Conservation (phyloP, 2,113 vertebrate genomes). For the Corythaixoides concolor region DNA sequence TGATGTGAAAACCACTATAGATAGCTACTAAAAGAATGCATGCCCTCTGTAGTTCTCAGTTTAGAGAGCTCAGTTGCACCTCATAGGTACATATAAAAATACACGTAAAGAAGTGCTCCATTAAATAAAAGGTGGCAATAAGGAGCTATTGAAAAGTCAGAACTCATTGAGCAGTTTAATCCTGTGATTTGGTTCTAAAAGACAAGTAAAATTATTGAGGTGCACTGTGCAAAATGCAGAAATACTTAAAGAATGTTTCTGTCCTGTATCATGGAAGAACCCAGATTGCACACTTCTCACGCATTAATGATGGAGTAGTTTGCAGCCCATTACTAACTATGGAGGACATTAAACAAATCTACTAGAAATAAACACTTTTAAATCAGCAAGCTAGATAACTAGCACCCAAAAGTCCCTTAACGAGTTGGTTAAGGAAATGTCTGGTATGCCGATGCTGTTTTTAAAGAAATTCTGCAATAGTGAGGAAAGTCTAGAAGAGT, state of each 20-base stretch:
- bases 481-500: neutral
- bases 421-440: neutral
- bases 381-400: neutral
- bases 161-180: neutral
- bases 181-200: neutral
- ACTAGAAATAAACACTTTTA: neutral
- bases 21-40: neutral
- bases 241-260: neutral
- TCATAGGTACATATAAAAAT: neutral
- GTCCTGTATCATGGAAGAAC: neutral
- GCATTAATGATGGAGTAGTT: neutral
- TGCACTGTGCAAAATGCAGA: neutral
- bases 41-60: neutral
- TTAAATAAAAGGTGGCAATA: neutral
- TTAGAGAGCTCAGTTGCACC: neutral
- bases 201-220: neutral
- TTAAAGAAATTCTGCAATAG: neutral
- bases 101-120: neutral
- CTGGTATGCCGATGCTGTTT: neutral
- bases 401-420: neutral
- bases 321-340: neutral
- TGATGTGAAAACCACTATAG: neutral
- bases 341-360: neutral
- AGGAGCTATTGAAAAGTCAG: neutral
- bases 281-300: neutral